Conservation (phyloP, 2,888 invertebrate species). For the Camponotus fellah region DNA sequence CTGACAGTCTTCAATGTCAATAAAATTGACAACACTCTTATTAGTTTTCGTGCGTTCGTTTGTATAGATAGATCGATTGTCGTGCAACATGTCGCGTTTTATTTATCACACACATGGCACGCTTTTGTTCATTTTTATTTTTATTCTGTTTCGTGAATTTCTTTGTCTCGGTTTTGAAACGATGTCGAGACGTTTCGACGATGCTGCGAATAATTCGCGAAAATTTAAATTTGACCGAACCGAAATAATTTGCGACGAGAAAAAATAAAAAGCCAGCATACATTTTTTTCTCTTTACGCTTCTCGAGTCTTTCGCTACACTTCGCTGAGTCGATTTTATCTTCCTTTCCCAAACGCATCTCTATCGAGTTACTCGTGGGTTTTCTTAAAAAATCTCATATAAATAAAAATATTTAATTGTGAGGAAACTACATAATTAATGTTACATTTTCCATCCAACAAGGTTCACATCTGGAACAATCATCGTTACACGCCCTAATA, state of each 20-base stretch:
- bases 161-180: neutral
- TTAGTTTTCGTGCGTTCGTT: constrained; percentile 27
- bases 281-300: neutral
- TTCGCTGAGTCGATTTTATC: constrained; percentile 25
- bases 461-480: neutral
- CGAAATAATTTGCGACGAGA: neutral
- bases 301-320: neutral
- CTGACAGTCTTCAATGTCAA: constrained; percentile 11
- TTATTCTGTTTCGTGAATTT: neutral
- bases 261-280: neutral
- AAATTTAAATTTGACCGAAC: neutral
- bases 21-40: constrained; percentile 28
- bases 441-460: neutral
- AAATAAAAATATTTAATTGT: neutral
- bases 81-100: constrained; percentile 7
- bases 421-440: neutral
- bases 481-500: neutral
- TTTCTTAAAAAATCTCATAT: neutral
- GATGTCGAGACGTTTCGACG: neutral
- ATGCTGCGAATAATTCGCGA: neutral
- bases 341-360: constrained; percentile 6
- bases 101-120: constrained; percentile 14
- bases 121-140: constrained; percentile 12
- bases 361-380: neutral
- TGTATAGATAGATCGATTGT: constrained; percentile 18